Base-by-base conservation (phyloP, 2,888 invertebrate species). In the Oxystoma pomonae region DNA sequence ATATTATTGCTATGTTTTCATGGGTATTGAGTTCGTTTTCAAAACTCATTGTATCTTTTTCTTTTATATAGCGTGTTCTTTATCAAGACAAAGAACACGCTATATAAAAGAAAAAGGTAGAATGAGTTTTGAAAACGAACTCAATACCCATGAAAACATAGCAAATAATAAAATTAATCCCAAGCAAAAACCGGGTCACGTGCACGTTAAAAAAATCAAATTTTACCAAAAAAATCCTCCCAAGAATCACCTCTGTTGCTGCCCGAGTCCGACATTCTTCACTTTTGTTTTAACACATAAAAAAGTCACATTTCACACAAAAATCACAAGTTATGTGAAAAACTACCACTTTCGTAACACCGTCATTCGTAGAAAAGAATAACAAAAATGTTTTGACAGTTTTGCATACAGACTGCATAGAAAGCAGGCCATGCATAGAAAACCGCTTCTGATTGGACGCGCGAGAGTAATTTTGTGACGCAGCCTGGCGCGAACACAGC, bases 211-310 rank as follows among this genome's bases (percentile, higher is more conserved):
- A 35, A 35, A 35, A 35, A 35, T 35, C 5, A 35, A 20, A 5
- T 71, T 77, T 74, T 73, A 79, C 79, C 79, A 71, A 78, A 79
- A 71, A 79, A 79, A 63, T 77, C 75, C 72, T 79, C 79, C 79
- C 79, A 79, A 67, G 76, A 77, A 71, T 77, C 78, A 73, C 77
- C 77, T 68, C 71, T 74, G 65, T 68, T 68, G 65, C 68, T 68
- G 68, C 71, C 74, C 64, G 71, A 68, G 66, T 76, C 76, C 67
- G 74, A 75, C 78, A 77, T 77, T 74, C 5, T 12, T 35, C 3
- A 35, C 35, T 76, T 76, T 63, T 49, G 19, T 51, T 19, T 12
- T 51, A 22, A 59, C 21, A 18, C 57, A 50, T 19, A 69, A 67
- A 57, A 65, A 63, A 61, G 64, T 72, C 71, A 73, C 71, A 72